Evolutionary conservation across 2,888 invertebrate genomes (phyloP), one percentile per base, ranked within the genome.

Genomic region (Plusia festucae): DNA sequence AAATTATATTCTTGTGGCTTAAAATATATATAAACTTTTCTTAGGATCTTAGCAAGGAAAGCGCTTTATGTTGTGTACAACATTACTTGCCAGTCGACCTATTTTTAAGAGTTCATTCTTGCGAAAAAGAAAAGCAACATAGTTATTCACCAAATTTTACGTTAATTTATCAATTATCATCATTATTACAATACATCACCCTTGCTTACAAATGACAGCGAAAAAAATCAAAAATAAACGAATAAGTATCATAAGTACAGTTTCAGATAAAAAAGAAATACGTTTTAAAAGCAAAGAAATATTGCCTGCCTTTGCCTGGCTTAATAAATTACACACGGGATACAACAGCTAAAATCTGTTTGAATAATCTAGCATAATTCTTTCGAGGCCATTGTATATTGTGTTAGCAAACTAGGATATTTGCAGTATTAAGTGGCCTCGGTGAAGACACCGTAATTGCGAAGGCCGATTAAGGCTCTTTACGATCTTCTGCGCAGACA

Each of bases 401-500:
- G 71, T 73, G 75, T 79, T 75, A 79, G 78, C 77, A 83, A 79
- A 83, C 73, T 81, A 83, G 81, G 78, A 82, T 84, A 83, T 82
- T 83, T 83, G 9, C 78, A 79, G 81, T 76, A 70, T 75, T 71
- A 79, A 78, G 72, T 68, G 82, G 70, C 84, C 84, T 85, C 83
- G 79, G 53, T 68, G 70, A 81, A 79, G 76, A 84, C 76, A 84
- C 82, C 74, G 82, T 88, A 89, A 90, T 89, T 88, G 87, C 85
- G 81, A 82, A 78, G 76, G 81, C 85, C 88, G 88, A 90, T 89
- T 88, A 85, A 86, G 85, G 80, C 81, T 82, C 73, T 90, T 90
- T 90, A 90, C 86, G 90, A 88, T 75, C 82, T 78, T 79, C 79
- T 65, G 60, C 58, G 71, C 49, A 61, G 70, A 57, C 72, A 57